A percentile compares a stretch with the other conserved stretches of the same genome.
These are phyloP conservation scores for Diadumene lineata DNA, from an alignment of 92 coral and sea anemone genomes.

Conservation along the genomic window DNA sequence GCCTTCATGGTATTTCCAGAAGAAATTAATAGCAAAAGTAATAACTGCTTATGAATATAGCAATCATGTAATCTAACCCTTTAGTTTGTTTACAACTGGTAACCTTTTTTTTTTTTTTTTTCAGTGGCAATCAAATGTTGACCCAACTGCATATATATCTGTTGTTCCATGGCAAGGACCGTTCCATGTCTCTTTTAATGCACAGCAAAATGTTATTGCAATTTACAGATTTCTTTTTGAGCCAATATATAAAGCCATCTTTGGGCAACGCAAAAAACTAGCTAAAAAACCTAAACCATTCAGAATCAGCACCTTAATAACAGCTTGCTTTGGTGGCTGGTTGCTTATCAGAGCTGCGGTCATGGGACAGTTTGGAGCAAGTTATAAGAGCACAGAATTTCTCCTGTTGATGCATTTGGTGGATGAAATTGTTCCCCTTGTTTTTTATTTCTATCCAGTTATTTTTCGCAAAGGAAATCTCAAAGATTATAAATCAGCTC, in stretches of 20 bases:
- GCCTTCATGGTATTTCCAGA: constrained; percentile 54
- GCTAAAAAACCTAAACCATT: constrained; percentile 49
- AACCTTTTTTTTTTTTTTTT: constrained; percentile 3
- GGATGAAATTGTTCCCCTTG: constrained; percentile 53
- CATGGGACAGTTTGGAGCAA: constrained; percentile 16
- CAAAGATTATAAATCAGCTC: background rate
- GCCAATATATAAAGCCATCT: constrained; percentile 41
- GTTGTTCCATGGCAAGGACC: constrained; percentile 65
- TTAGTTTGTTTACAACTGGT: background rate
- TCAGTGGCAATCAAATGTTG: constrained; percentile 47
- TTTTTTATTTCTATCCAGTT: constrained; percentile 49
- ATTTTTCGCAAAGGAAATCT: constrained; percentile 29
- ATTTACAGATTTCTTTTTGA: constrained; percentile 55
- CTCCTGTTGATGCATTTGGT: constrained; percentile 14
- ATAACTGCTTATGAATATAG: background rate
- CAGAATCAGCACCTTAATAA: constrained; percentile 34
- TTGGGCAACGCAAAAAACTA: constrained; percentile 44
- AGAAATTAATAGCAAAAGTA: constrained; percentile 49
- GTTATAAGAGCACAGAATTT: constrained; percentile 39
- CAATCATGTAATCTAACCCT: background rate
- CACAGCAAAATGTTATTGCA: constrained; percentile 52
- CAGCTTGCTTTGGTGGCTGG: constrained; percentile 43
- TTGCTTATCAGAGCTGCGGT: constrained; percentile 23
- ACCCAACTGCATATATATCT: constrained; percentile 37
- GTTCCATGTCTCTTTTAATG: constrained; percentile 48